Conservation (phyloP, 2,888 invertebrate species). For the Lobophora halterata region DNA sequence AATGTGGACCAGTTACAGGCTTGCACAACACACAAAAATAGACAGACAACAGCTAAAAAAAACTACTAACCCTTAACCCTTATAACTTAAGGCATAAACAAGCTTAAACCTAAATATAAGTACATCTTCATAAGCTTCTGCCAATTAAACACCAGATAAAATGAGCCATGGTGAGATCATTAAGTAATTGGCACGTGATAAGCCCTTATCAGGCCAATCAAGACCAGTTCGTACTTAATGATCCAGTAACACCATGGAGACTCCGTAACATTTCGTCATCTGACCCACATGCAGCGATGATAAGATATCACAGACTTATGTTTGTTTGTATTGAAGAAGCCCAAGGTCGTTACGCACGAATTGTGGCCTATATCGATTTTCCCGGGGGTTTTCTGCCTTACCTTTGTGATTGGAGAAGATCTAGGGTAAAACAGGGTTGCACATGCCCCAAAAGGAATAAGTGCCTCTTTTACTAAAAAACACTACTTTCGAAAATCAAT, state of each 20-base stretch:
- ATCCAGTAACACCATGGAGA: conserved; percentile 18
- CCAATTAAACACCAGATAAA: no score
- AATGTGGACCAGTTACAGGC: no score
- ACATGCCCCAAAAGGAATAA: no score
- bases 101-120: no score
- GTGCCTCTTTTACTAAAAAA: no score
- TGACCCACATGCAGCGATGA: conserved; percentile 48
- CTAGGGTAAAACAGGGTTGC: neutral
- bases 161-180: no score
- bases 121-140: no score
- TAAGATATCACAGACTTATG: conserved; percentile 45
- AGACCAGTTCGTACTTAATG: conserved; percentile 7
- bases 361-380: conserved; percentile 29
- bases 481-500: no score
- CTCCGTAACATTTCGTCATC: conserved; percentile 44
- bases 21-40: no score
- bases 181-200: neutral
- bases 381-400: conserved; percentile 12
- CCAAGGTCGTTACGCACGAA: conserved; percentile 23
- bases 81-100: no score
- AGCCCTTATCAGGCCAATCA: conserved; percentile 5
- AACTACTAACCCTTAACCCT: no score
- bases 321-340: conserved; percentile 45
- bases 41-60: no score
- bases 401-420: neutral